phyloP scores from a whole-genome alignment of 2,113 vertebrate species.

The Nycticryphes semicollaris region DNA sequence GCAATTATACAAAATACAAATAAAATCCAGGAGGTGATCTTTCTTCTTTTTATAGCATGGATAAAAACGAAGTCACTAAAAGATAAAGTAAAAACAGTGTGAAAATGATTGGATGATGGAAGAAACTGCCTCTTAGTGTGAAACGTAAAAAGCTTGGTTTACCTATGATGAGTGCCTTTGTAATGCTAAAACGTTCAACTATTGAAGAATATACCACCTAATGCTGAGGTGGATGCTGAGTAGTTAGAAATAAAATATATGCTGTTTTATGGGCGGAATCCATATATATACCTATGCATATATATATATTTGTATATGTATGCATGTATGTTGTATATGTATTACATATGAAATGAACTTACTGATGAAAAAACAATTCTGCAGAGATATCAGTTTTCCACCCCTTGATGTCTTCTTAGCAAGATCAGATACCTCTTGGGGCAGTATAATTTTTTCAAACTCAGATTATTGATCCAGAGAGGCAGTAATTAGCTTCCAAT shows the following conservation, averaged over 20 bases:
- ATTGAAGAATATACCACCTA: background rate
- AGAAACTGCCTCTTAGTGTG: background rate
- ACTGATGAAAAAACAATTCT: background rate
- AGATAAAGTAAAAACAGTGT: background rate
- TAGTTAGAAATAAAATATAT: background rate
- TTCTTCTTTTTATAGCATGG: background rate
- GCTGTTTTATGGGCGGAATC: background rate
- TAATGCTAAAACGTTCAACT: background rate
- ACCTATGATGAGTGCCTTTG: background rate
- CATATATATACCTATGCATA: background rate
- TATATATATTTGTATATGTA: background rate
- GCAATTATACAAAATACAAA: background rate
- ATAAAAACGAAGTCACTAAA: background rate
- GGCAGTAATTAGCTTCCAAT: background rate
- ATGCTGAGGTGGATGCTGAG: background rate
- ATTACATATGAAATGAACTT: background rate
- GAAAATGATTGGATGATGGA: background rate
- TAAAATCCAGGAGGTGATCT: background rate
- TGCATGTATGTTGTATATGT: background rate
- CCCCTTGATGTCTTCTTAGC: background rate
- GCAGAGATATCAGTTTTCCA: background rate
- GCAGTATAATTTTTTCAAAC: background rate
- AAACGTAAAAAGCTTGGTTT: background rate
- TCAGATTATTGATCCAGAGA: background rate
- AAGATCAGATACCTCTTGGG: background rate